phyloP scores from a whole-genome alignment of 2,888 invertebrate species.

The Ophonus ardosiacus region DNA sequence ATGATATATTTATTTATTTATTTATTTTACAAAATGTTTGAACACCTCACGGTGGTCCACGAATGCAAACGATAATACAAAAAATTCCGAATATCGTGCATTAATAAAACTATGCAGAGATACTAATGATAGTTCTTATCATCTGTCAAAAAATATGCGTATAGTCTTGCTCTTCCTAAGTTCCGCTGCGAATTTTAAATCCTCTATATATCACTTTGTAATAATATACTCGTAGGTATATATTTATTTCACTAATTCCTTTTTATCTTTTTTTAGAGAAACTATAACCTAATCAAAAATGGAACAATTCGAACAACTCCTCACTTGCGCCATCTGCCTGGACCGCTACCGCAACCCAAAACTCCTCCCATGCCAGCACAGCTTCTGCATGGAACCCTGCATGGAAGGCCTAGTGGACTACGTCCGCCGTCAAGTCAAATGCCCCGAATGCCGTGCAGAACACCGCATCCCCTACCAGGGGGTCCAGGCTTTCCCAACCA shows the following conservation, averaged over 20 bases:
- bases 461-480: conserved; percentile 98
- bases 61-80: too few relatives aligned
- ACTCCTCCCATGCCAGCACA: conserved; percentile 99
- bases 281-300: conserved; percentile 75
- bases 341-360: conserved; percentile 99
- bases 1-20: too few relatives aligned
- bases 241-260: not conserved
- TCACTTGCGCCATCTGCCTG: conserved; percentile 98
- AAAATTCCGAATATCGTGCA: too few relatives aligned
- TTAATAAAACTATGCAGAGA: too few relatives aligned
- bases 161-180: too few relatives aligned
- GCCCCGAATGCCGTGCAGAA: conserved; percentile 98
- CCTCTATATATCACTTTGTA: not conserved
- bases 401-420: conserved; percentile 98
- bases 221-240: not conserved
- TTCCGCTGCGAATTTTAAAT: too few relatives aligned
- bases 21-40: too few relatives aligned
- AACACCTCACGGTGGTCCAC: too few relatives aligned
- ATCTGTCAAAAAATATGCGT: too few relatives aligned
- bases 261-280: not conserved
- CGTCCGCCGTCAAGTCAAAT: conserved; percentile 96
- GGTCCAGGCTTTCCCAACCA: conserved; percentile 90
- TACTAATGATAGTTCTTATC: too few relatives aligned
- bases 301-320: conserved; percentile 98
- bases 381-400: conserved; percentile 99